Conservation (phyloP, 2,113 vertebrate genomes). For the Grantiella picta region DNA sequence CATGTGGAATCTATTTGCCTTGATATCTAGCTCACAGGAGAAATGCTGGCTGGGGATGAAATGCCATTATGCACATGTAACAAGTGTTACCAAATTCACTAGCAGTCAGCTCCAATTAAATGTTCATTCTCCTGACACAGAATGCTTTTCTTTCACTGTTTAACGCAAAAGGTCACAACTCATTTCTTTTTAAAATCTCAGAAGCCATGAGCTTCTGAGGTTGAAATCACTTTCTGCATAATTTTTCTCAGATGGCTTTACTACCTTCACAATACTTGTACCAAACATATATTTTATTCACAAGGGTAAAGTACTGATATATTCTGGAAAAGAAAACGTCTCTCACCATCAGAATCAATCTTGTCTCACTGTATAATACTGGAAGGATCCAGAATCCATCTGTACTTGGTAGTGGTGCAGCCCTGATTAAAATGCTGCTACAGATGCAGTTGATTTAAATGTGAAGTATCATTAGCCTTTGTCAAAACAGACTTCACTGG, state of each 20-base stretch:
- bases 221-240: neutral
- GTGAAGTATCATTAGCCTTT: neutral
- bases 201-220: neutral
- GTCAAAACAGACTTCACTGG: constrained; percentile 23
- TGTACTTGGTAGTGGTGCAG: neutral
- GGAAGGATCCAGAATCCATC: neutral
- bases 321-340: neutral
- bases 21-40: neutral
- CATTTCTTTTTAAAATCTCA: neutral
- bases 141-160: neutral
- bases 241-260: neutral
- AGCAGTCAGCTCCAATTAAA: constrained; percentile 7
- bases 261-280: neutral
- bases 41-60: neutral
- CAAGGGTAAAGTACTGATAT: neutral
- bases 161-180: constrained; percentile 9
- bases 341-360: neutral
- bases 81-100: neutral
- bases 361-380: neutral
- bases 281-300: neutral
- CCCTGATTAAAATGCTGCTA: neutral
- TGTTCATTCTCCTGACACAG: neutral
- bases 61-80: neutral
- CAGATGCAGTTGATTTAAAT: neutral
- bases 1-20: neutral